phyloP scores from a whole-genome alignment of 1,140 invertebrate genomes.

The Aplysia californica region DNA sequence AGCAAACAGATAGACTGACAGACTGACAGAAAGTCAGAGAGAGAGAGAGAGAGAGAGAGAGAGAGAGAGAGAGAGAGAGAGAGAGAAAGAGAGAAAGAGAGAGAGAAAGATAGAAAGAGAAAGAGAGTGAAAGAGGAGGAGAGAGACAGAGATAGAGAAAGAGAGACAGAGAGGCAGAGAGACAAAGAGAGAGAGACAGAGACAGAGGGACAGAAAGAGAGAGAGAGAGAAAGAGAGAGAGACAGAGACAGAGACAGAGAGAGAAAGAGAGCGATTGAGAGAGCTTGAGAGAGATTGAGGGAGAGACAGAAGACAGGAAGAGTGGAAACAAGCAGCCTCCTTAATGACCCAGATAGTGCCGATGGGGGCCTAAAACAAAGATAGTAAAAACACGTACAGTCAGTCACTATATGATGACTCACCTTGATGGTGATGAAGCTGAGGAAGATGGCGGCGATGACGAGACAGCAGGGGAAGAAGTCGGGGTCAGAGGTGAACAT shows the following conservation, averaged over 20 bases:
- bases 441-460: conserved; percentile 4
- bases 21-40: too few relatives aligned
- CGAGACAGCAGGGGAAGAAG: conserved; percentile 12
- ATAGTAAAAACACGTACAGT: neutral
- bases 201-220: neutral
- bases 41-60: conserved; percentile 10
- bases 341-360: neutral
- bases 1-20: neutral
- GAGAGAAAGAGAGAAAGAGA: too few relatives aligned
- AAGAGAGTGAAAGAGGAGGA: too few relatives aligned
- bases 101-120: too few relatives aligned
- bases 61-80: conserved; percentile 20
- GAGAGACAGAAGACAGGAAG: neutral
- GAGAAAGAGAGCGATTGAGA: neutral
- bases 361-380: neutral
- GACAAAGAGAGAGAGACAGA: neutral
- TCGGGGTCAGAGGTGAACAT: conserved; percentile 5
- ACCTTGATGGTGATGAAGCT: conserved; percentile 25
- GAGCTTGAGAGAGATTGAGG: neutral
- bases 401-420: neutral
- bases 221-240: conserved; percentile 1
- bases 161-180: neutral
- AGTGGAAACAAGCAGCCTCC: neutral
- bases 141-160: neutral
- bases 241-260: neutral